Conservation (phyloP, 2,113 vertebrate species). For the Platysteira castanea region DNA sequence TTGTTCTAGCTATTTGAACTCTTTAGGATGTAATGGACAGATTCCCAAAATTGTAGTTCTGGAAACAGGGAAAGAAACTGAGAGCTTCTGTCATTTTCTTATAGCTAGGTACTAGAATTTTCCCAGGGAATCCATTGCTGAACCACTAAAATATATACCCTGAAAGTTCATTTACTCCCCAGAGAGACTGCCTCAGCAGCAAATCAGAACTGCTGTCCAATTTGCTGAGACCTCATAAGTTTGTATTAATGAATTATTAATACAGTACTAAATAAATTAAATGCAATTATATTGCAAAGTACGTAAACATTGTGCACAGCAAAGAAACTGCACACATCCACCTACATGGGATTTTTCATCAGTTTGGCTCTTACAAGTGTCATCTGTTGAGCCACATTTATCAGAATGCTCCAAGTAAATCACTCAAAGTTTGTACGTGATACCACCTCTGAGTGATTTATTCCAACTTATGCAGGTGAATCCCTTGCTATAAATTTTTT, state of each 20-base stretch:
- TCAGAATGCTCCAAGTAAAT: neutral
- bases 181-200: neutral
- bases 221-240: neutral
- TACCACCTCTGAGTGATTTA: neutral
- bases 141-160: neutral
- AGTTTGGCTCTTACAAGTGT: neutral
- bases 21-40: neutral
- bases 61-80: neutral
- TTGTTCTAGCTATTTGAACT: neutral
- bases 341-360: neutral
- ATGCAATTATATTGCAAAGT: neutral
- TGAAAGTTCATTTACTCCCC: neutral
- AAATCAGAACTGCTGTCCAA: neutral
- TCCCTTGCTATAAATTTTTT: neutral
- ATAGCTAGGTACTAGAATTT: neutral
- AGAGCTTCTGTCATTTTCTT: neutral
- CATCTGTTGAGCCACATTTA: neutral
- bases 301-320: neutral
- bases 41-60: neutral
- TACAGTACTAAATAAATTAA: slow-evolving; percentile 4
- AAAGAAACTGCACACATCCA: neutral
- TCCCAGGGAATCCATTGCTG: neutral
- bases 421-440: neutral
- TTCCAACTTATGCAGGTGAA: neutral
- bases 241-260: neutral